A percentile compares a stretch with the other conserved stretches of the same genome.
These are phyloP conservation scores for Heliocidaris tuberculata DNA, from an alignment of 35 echinoderm and acorn worm genomes.

Conservation along the genomic window DNA sequence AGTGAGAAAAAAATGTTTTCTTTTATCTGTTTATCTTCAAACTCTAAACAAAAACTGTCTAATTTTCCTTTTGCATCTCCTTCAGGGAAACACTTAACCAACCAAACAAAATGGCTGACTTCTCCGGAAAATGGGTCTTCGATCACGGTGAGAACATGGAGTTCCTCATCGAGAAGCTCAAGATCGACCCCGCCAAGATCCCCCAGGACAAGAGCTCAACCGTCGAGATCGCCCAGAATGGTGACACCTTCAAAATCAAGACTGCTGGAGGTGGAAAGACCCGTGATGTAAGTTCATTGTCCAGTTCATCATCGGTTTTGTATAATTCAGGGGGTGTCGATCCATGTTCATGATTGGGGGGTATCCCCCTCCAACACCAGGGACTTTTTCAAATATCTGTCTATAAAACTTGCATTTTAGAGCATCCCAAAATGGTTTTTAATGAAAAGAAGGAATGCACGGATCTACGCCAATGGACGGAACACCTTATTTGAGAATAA, in stretches of 20 bases:
- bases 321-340: too few species aligned
- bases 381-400: too few species aligned
- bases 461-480: too few species aligned
- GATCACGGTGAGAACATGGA: constrained; percentile 72
- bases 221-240: constrained; percentile 64
- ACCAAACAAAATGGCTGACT: constrained; percentile 57
- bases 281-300: constrained; percentile 30
- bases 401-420: too few species aligned
- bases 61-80: neutral
- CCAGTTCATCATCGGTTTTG: neutral
- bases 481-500: too few species aligned
- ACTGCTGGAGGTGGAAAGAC: constrained; percentile 43
- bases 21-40: too few species aligned
- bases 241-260: constrained; percentile 71
- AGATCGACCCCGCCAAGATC: constrained; percentile 66
- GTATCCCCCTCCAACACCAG: too few species aligned
- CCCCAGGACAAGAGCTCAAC: constrained; percentile 60
- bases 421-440: too few species aligned
- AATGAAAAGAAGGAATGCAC: too few species aligned
- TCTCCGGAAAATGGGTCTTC: constrained; percentile 82
- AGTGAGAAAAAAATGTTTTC: too few species aligned
- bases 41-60: neutral
- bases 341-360: too few species aligned
- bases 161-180: constrained; percentile 62
- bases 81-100: constrained; percentile 32